Percentiles rank a stretch among this genome's conserved stretches.
Conservation (phyloP, 2,113 vertebrate species). For the Mustela nigripes region DNA sequence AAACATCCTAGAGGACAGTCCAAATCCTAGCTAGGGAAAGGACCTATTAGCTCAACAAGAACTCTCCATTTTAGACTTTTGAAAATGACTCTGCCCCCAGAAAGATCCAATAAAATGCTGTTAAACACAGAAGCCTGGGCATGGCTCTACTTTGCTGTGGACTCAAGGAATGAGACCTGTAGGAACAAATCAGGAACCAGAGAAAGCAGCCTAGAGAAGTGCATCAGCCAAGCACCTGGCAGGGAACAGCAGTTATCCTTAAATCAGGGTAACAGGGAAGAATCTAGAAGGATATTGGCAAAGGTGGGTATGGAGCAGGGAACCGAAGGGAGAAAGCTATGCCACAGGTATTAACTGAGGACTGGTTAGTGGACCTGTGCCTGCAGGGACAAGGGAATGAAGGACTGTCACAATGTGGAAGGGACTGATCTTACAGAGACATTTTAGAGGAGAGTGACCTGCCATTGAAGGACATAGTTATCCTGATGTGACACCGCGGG, state of each 20-base stretch:
- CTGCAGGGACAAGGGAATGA: neutral
- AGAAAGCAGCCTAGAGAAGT: neutral
- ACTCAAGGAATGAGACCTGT: neutral
- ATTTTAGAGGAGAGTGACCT: neutral
- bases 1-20: neutral
- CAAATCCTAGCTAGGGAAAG: neutral
- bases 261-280: neutral
- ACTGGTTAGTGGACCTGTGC: accelerated
- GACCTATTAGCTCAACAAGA: neutral
- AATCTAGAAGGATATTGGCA: neutral
- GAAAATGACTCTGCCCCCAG: neutral
- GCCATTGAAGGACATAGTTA: neutral
- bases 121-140: neutral
- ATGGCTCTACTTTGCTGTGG: neutral
- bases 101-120: neutral
- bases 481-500: neutral
- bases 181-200: neutral
- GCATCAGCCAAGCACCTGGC: neutral
- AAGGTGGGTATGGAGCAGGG: neutral
- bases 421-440: neutral
- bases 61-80: neutral
- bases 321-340: neutral
- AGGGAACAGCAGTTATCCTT: neutral
- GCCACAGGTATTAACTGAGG: too few species aligned
- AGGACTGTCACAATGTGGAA: neutral